These are phyloP conservation scores for Zoanthus sansibaricus DNA, from an alignment of 92 coral and sea anemone genomes.

Conservation along the genomic window DNA sequence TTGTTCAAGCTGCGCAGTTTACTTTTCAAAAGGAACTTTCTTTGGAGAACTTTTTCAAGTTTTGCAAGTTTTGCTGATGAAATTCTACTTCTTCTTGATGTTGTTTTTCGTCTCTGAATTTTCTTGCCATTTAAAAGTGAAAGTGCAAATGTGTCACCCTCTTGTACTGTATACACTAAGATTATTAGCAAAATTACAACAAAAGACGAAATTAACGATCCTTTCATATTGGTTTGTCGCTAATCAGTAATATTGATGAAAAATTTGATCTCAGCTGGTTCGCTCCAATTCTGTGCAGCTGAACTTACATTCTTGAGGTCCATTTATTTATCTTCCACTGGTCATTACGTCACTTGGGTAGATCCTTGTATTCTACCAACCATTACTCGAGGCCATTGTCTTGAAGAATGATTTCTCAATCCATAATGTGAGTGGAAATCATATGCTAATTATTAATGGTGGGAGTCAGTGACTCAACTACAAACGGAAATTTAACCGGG, in stretches of 20 bases:
- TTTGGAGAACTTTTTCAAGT: slow-evolving; percentile 5
- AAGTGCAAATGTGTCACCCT: slow-evolving; percentile 13
- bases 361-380: background rate
- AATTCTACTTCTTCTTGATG: slow-evolving; percentile 10
- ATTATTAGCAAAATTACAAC: too few species aligned
- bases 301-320: background rate
- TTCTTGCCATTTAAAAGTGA: background rate
- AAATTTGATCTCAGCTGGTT: background rate
- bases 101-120: background rate
- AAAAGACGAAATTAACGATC: too few species aligned
- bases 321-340: background rate
- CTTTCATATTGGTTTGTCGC: too few species aligned
- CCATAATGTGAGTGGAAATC: slow-evolving; percentile 1
- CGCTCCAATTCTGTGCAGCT: background rate
- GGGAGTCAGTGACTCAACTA: too few species aligned
- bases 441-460: slow-evolving; percentile 7
- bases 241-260: background rate
- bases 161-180: background rate
- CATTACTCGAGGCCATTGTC: slow-evolving; percentile 19
- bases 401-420: background rate
- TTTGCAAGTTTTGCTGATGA: background rate
- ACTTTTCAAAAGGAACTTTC: background rate
- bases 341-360: slow-evolving; percentile 15
- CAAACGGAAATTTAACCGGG: too few species aligned
- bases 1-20: slow-evolving; percentile 25